Evolutionary conservation across 2,113 vertebrate species (phyloP).

Genomic region (Dascyllus trimaculatus): DNA sequence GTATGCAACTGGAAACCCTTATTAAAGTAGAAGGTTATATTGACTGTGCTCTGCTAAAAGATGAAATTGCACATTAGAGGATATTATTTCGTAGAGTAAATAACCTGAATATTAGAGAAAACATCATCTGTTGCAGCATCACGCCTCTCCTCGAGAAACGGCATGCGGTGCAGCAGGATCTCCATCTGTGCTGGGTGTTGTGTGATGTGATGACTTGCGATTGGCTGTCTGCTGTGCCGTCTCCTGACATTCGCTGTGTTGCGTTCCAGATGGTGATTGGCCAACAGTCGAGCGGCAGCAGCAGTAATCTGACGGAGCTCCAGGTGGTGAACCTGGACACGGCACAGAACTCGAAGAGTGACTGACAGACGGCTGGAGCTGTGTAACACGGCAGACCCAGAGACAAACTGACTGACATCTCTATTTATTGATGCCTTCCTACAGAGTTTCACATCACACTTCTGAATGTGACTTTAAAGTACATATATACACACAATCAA

Average conservation of each 20-base stretch:
- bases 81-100: not conserved
- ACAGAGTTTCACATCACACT: slow-evolving; percentile 77
- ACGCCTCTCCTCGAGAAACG: not conserved
- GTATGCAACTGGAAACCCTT: not conserved
- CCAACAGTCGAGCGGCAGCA: slow-evolving; percentile 93
- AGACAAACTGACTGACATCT: slow-evolving; percentile 81
- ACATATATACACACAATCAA: slow-evolving; percentile 54
- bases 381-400: slow-evolving; percentile 42
- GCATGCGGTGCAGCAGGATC: slow-evolving; percentile 40
- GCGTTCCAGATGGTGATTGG: slow-evolving; percentile 97
- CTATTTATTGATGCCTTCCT: slow-evolving; percentile 99
- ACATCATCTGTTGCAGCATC: slow-evolving; percentile 1
- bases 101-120: not conserved
- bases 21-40: not conserved
- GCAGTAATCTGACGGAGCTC: slow-evolving; percentile 97
- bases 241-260: slow-evolving; percentile 34
- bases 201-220: slow-evolving; percentile 34
- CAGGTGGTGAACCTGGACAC: slow-evolving; percentile 96
- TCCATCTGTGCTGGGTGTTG: slow-evolving; percentile 32
- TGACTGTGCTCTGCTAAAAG: not conserved
- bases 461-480: slow-evolving; percentile 72
- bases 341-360: slow-evolving; percentile 91
- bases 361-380: slow-evolving; percentile 85
- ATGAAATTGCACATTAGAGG: not conserved
- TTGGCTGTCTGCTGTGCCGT: slow-evolving; percentile 8